phyloP scores from a whole-genome alignment of 2,113 vertebrate genomes.

The Bos indicus region DNA sequence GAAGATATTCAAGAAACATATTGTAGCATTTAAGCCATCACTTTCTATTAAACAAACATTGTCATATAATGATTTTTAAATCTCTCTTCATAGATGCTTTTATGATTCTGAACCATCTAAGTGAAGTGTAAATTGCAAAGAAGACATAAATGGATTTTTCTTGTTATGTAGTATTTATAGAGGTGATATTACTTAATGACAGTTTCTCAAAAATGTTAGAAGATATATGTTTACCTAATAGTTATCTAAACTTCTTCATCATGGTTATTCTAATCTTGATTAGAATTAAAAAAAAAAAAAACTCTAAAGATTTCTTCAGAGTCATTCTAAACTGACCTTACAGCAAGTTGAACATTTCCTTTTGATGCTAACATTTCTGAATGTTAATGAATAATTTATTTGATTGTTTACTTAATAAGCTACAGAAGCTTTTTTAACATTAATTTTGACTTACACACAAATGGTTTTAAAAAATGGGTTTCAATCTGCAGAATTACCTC shows the following conservation, averaged over 20 bases:
- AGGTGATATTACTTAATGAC: slow-evolving; percentile 41
- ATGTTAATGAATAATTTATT: slow-evolving; percentile 13
- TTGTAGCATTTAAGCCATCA: slow-evolving; percentile 87
- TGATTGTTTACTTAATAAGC: background rate
- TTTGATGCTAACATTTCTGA: background rate
- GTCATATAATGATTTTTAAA: slow-evolving; percentile 86
- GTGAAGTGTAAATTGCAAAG: slow-evolving; percentile 74
- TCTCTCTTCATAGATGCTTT: slow-evolving; percentile 78
- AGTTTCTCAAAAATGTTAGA: slow-evolving; percentile 28
- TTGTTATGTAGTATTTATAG: slow-evolving; percentile 60
- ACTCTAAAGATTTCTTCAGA: background rate
- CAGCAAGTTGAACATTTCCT: background rate
- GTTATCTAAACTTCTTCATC: background rate
- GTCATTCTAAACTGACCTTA: background rate
- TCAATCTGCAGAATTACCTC: background rate
- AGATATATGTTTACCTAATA: background rate
- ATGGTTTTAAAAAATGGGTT: background rate
- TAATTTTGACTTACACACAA: background rate
- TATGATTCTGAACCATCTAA: slow-evolving; percentile 74
- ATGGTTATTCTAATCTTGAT: background rate
- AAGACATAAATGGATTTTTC: slow-evolving; percentile 72
- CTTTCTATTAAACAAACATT: slow-evolving; percentile 86
- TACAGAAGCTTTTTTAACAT: background rate
- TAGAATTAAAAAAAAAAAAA: background rate
- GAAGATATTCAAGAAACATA: slow-evolving; percentile 84